Evolutionary conservation across 2,888 invertebrate species (phyloP), one percentile per base, ranked within the genome.

Genomic region (Pseudoips prasinana): DNA sequence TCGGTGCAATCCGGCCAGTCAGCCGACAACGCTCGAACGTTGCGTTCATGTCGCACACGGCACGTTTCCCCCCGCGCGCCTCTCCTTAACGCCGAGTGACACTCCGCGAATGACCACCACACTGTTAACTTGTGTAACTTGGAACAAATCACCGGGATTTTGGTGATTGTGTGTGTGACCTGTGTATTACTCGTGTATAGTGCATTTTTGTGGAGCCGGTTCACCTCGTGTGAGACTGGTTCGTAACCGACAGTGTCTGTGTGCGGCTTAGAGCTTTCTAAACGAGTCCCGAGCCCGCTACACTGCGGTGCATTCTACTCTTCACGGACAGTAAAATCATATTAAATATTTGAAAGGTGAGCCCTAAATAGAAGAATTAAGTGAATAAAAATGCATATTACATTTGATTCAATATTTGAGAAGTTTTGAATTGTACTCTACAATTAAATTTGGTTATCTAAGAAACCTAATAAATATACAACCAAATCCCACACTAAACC

Each of bases 201-300:
- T 73, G 73, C 58, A 53, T 64, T 61, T 59, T 69, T 52, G 52
- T 50, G 52, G 53, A 70, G 71, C 73, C 68, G 68, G 71, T 70
- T 68, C 57, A 65, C 69, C 68, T 73, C 66, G 63, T 56, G 59
- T 49, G 67, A 58, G 69, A 79, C 77, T 74, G 76, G 78, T 70
- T 69, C 58, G 41, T 39, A 38, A 45, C 59, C 59, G 56, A 52
- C 54, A 53, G 57, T 52, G 50, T 48, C 41, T 48, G 58, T 56
- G 57, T 35, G 47, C 44, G 22, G 27, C 28, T 42, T 29, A 37
- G 50, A 45, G 59, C 56, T 56, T 56, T 56, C 56, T 47, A 50
- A 56, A 53, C 57, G 47, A 47, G 43, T 50, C 53, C 43, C 47
- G 47, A 34, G 17, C 39, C 39, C 45, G 40, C 46, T 42, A 42